phyloP scores from a whole-genome alignment of 2,113 vertebrate species.

The Oreochromis niloticus region DNA sequence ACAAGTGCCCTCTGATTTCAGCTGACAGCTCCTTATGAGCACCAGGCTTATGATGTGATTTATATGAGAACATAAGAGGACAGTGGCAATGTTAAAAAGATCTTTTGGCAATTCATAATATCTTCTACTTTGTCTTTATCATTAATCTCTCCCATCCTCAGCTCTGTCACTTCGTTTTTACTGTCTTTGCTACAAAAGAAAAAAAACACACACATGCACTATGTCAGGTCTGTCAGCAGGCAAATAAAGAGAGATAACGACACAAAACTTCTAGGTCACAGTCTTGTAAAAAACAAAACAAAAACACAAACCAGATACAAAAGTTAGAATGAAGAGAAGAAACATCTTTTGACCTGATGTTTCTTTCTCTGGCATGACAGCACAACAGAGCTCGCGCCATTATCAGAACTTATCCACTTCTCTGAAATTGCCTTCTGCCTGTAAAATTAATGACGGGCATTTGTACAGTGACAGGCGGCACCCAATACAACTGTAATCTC shows the following conservation, averaged over 20 bases:
- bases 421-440: constrained; percentile 57
- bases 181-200: not conserved
- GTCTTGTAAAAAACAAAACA: not conserved
- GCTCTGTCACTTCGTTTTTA: not conserved
- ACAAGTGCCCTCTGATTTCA: constrained; percentile 10
- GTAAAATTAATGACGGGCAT: constrained; percentile 65
- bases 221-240: not conserved
- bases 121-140: not conserved
- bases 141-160: not conserved
- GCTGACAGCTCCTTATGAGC: constrained; percentile 13
- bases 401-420: constrained; percentile 52
- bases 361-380: constrained; percentile 10
- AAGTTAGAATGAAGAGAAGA: not conserved
- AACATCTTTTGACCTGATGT: constrained; percentile 23
- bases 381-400: constrained; percentile 22
- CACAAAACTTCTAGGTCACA: not conserved
- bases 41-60: constrained; percentile 3
- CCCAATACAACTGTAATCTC: constrained; percentile 64
- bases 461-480: constrained; percentile 59
- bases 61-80: not conserved
- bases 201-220: not conserved
- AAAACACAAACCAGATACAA: not conserved
- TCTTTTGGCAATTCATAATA: not conserved
- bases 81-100: not conserved
- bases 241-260: not conserved